Evolutionary conservation across 2,888 invertebrate species (phyloP).

Genomic region (Aricia artaxerxes): DNA sequence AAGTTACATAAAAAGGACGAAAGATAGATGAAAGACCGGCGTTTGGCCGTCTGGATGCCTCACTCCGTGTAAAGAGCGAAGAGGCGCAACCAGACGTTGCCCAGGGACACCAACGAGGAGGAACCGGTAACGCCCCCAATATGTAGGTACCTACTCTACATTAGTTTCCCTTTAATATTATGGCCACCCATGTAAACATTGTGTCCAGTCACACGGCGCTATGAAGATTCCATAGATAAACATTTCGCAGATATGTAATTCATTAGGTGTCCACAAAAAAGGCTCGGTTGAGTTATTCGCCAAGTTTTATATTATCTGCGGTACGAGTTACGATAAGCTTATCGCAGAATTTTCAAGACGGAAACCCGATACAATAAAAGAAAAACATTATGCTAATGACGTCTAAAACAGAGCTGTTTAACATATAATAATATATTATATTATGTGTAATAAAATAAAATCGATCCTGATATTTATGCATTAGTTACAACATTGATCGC

Average conservation of each 20-base stretch:
- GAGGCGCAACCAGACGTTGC: too few relatives aligned
- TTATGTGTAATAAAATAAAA: slow-evolving; percentile 34
- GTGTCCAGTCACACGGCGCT: background rate
- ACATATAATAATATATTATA: slow-evolving; percentile 31
- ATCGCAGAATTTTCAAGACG: slow-evolving; percentile 14
- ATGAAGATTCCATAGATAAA: slow-evolving; percentile 11
- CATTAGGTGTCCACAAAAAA: background rate
- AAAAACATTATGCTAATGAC: slow-evolving; percentile 22
- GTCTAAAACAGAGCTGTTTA: slow-evolving; percentile 15
- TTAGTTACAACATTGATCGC: slow-evolving; percentile 44
- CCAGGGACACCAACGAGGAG: too few relatives aligned
- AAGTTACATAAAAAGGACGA: too few relatives aligned
- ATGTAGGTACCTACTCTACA: background rate
- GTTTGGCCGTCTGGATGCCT: too few relatives aligned
- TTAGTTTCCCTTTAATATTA: background rate
- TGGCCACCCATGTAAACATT: background rate
- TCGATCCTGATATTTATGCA: slow-evolving; percentile 40
- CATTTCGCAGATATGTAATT: background rate
- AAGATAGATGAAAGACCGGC: too few relatives aligned
- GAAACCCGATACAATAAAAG: slow-evolving; percentile 17
- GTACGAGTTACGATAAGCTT: slow-evolving; percentile 1
- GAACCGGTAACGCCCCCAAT: too few relatives aligned
- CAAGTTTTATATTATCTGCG: background rate
- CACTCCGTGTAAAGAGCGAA: too few relatives aligned
- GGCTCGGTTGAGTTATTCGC: background rate